Percentiles rank a stretch among this genome's conserved stretches.
Evolutionary conservation across 2,888 invertebrate species (phyloP).

Genomic region (Blastobasis adustella): DNA sequence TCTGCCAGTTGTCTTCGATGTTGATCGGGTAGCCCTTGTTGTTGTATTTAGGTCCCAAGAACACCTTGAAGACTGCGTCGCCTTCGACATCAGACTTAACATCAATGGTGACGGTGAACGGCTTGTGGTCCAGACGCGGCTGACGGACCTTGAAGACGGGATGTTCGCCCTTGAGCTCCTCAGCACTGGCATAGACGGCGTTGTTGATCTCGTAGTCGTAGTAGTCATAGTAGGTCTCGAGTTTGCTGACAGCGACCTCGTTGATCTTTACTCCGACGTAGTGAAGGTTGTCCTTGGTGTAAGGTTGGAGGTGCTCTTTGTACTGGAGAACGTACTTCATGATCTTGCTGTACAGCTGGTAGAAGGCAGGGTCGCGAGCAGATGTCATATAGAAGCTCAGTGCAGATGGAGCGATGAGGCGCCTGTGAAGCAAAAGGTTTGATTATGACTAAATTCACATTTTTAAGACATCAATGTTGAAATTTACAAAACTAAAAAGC

Average conservation of each 20-base stretch:
- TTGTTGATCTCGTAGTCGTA: slow-evolving; percentile 28
- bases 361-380: slow-evolving; percentile 83
- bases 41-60: slow-evolving; percentile 77
- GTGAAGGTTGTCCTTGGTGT: slow-evolving; percentile 71
- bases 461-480: too few species aligned
- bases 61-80: slow-evolving; percentile 71
- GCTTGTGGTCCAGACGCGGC: slow-evolving; percentile 64
- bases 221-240: slow-evolving; percentile 79
- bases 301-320: slow-evolving; percentile 73
- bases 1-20: slow-evolving; percentile 69
- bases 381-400: slow-evolving; percentile 26
- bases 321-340: slow-evolving; percentile 73
- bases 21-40: slow-evolving; percentile 59
- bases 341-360: slow-evolving; percentile 78
- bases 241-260: slow-evolving; percentile 74
- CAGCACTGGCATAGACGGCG: not conserved
- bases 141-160: not conserved
- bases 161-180: not conserved
- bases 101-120: slow-evolving; percentile 60
- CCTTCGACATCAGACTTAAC: slow-evolving; percentile 52
- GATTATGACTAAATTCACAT: too few species aligned
- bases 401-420: not conserved
- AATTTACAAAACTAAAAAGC: too few species aligned
- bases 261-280: slow-evolving; percentile 77
- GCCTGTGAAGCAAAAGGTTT: too few species aligned